Percentiles rank a stretch among this genome's conserved stretches.
Conservation (phyloP, 2,113 vertebrate species). For the Ophthalmolycus amberensis region DNA sequence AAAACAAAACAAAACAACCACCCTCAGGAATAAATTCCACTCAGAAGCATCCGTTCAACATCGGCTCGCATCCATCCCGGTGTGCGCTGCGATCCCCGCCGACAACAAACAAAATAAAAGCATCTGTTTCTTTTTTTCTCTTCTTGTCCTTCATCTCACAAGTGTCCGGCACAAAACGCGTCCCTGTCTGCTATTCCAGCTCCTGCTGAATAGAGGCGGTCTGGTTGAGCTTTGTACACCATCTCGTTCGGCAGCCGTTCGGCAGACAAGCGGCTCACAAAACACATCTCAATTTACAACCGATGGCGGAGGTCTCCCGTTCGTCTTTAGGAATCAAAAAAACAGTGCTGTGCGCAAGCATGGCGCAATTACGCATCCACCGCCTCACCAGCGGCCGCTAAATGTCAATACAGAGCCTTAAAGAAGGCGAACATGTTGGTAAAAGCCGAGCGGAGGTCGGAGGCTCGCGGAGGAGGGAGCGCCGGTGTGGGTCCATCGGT, state of each 20-base stretch:
- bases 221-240: background rate
- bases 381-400: background rate
- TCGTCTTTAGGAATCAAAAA: conserved; percentile 20
- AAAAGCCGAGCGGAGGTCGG: conserved; percentile 9
- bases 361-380: conserved; percentile 44
- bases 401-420: background rate
- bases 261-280: conserved; percentile 24
- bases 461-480: conserved; percentile 24
- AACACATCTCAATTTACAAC: conserved; percentile 48
- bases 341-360: conserved; percentile 19
- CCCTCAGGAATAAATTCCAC: conserved; percentile 35
- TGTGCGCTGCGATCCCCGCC: conserved; percentile 24
- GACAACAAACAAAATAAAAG: conserved; percentile 24
- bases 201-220: conserved; percentile 7
- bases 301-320: conserved; percentile 45
- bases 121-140: conserved; percentile 55
- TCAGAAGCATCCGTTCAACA: conserved; percentile 31
- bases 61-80: conserved; percentile 33
- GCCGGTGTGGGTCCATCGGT: conserved; percentile 10
- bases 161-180: conserved; percentile 24
- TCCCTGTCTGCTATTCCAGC: background rate
- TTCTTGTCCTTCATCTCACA: conserved; percentile 74
- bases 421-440: conserved; percentile 2
- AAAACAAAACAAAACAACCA: background rate
- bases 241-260: conserved; percentile 34